Evolutionary conservation across 2,888 invertebrate genomes (phyloP), one percentile per base, ranked within the genome.

Genomic region (Drosophila diplacantha): DNA sequence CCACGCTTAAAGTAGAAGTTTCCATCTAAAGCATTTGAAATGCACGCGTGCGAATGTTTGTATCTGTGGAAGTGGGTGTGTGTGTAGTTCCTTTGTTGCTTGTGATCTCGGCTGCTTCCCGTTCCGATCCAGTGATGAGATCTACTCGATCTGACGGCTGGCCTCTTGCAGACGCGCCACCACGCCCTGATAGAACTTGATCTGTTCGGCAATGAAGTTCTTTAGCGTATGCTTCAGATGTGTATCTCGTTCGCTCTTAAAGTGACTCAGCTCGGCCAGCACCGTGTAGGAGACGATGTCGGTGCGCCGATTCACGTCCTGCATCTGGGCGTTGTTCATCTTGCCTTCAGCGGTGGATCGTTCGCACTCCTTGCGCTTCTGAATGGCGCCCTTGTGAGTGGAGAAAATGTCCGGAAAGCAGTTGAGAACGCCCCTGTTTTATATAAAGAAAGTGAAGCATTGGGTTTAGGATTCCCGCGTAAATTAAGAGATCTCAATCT

Each of bases 221-320:
- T 95, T 94, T 92, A 98, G 94, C 49, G 96, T 93, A 56, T 91
- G 90, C 84, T 94, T 95, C 76, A 97, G 91, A 89, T 99, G 97
- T 38, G 91, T 91, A 44, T 95, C 94, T 73, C 97, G 91, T 85
- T 97, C 96, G 26, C 90, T 89, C 86, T 97, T 96, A 87, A 99
- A 98, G 88, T 98, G 96, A 78, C 94, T 93, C 77, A 98, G 93
- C 90, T 99, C 99, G 55, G 98, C 97, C 87, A 98, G 91, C 65
- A 97, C 92, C 3, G 96, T 93, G 86, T 97, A 98, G 0, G 97
- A 96, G 83, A 98, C 93, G 16, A 96, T 92, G 87, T 99, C 98
- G 1, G 96, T 95, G 79, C 97, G 91, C 74, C 93, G 91, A 69
- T 93, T 90, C 12, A 97, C 93, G 85, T 94, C 95, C 71, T 93